phyloP scores from a whole-genome alignment of 1,140 invertebrate genomes.

The Doryteuthis pealeii region DNA sequence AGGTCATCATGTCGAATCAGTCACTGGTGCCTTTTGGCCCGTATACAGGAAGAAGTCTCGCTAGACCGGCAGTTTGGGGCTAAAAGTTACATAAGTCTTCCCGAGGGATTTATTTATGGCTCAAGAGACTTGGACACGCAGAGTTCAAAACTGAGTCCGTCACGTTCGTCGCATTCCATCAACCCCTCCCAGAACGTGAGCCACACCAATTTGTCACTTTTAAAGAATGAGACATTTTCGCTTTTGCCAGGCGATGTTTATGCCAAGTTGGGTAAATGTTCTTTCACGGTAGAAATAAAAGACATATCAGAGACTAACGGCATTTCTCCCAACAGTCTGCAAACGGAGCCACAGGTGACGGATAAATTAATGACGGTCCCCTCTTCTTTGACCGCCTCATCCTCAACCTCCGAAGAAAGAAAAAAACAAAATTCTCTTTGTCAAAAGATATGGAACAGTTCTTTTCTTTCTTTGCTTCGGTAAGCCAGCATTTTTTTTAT shows the following conservation, averaged over 20 bases:
- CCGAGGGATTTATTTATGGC: neutral
- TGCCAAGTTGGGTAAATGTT: neutral
- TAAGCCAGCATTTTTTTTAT: neutral
- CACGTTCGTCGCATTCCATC: neutral
- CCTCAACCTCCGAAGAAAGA: neutral
- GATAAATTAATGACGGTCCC: neutral
- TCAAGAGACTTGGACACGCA: neutral
- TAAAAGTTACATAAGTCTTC: constrained; percentile 4
- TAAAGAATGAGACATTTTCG: neutral
- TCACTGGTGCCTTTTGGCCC: neutral
- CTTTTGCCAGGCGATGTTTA: neutral
- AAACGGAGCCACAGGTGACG: neutral
- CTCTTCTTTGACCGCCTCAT: too few relatives aligned
- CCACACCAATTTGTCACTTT: neutral
- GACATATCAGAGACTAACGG: neutral
- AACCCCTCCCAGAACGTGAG: neutral
- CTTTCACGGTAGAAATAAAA: neutral
- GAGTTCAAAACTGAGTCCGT: neutral
- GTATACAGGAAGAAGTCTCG: neutral
- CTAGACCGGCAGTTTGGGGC: neutral
- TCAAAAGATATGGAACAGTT: neutral
- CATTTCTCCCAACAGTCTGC: neutral
- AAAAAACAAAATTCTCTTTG: neutral
- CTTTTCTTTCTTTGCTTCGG: neutral
- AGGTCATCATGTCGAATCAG: neutral